phyloP scores from a whole-genome alignment of 2,888 invertebrate genomes.

The Epirrhoe alternata region DNA sequence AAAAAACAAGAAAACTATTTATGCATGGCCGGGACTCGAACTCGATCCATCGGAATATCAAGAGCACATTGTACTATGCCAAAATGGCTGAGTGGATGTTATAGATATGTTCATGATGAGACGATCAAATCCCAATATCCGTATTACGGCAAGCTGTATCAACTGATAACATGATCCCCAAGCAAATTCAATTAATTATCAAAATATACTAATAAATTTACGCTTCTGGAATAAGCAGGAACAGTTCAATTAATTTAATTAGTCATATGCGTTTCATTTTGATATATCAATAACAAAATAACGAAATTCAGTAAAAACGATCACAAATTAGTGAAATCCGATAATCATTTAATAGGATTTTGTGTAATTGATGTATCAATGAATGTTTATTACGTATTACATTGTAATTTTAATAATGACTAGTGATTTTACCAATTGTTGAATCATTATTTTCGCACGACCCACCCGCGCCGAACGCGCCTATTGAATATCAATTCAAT shows the following conservation, averaged over 20 bases:
- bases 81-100: too few species aligned
- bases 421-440: background rate
- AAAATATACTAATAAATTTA: background rate
- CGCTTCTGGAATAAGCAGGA: background rate
- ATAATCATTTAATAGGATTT: slow-evolving; percentile 21
- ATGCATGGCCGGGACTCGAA: too few species aligned
- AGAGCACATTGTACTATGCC: too few species aligned
- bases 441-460: too few species aligned
- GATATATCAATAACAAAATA: background rate
- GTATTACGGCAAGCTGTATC: background rate
- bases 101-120: background rate
- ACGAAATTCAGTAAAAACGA: slow-evolving; percentile 9
- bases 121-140: background rate
- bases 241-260: background rate
- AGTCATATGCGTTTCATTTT: background rate
- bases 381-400: background rate
- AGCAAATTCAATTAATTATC: background rate
- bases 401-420: background rate
- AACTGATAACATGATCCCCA: background rate
- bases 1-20: too few species aligned
- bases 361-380: slow-evolving; percentile 14
- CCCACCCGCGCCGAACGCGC: too few species aligned
- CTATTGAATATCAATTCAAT: too few species aligned
- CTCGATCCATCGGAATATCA: too few species aligned
- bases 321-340: slow-evolving; percentile 16